Conservation (phyloP, 1,140 invertebrate genomes). For the Triops cancriformis region DNA sequence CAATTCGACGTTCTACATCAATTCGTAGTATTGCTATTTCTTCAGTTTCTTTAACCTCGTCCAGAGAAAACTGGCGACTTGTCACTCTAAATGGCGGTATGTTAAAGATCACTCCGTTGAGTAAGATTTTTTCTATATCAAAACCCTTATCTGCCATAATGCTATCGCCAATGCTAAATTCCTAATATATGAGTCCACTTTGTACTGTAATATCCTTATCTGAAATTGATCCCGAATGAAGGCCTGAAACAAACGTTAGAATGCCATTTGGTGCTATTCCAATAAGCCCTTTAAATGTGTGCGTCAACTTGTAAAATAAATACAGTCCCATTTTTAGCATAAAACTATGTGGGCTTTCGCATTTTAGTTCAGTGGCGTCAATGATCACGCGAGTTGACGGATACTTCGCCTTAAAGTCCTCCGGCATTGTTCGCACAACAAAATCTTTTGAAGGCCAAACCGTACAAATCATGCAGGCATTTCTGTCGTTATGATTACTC, state of each 20-base stretch:
- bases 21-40: not conserved
- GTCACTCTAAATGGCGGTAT: not conserved
- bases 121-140: slow-evolving; percentile 14
- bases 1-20: slow-evolving; percentile 14
- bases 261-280: slow-evolving; percentile 18
- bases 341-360: not conserved
- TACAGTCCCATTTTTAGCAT: slow-evolving; percentile 9
- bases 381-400: slow-evolving; percentile 20
- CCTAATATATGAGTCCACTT: not conserved
- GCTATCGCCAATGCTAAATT: slow-evolving; percentile 16
- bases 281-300: slow-evolving; percentile 17
- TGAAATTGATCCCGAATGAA: not conserved
- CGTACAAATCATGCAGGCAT: too few relatives aligned
- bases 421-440: slow-evolving; percentile 11
- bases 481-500: too few relatives aligned
- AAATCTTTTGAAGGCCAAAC: too few relatives aligned
- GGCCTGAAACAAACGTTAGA: slow-evolving; percentile 17
- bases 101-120: not conserved
- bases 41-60: not conserved
- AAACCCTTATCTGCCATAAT: slow-evolving; percentile 18
- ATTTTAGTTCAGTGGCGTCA: slow-evolving; percentile 14
- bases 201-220: not conserved
- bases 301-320: slow-evolving; percentile 19
- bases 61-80: slow-evolving; percentile 14
- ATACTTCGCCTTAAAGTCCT: slow-evolving; percentile 3